Conservation (phyloP, 2,888 invertebrate species). For the Psylliodes chrysocephalus region DNA sequence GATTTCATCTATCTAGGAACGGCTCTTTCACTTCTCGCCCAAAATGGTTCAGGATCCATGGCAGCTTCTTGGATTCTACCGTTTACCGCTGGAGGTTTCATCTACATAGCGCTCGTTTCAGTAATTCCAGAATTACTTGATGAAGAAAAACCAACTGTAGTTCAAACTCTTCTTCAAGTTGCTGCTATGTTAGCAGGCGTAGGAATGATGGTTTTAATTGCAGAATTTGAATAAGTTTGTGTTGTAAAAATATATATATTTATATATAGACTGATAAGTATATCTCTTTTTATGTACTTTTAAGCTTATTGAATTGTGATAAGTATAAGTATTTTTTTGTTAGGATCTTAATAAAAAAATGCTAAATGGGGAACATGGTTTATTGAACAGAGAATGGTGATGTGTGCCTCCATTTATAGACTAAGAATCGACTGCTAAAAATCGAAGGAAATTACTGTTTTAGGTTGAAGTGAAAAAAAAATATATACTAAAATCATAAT, state of each 20-base stretch:
- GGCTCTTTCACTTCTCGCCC: slow-evolving; percentile 83
- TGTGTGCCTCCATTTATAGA: too few species aligned
- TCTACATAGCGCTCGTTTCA: slow-evolving; percentile 99
- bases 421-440: too few species aligned
- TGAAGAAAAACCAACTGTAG: slow-evolving; percentile 78
- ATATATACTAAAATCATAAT: too few species aligned
- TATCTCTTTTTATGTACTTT: slow-evolving; percentile 4
- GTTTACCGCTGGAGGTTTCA: slow-evolving; percentile 99
- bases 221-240: slow-evolving; percentile 73
- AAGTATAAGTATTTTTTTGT: too few species aligned
- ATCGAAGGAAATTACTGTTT: too few species aligned
- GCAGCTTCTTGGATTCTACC: slow-evolving; percentile 92
- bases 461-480: too few species aligned
- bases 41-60: slow-evolving; percentile 76
- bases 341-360: too few species aligned
- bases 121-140: slow-evolving; percentile 97
- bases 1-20: too few species aligned
- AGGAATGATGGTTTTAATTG: slow-evolving; percentile 95
- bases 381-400: too few species aligned
- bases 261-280: slow-evolving; percentile 24
- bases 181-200: slow-evolving; percentile 89
- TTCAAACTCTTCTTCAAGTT: slow-evolving; percentile 93
- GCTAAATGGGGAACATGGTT: too few species aligned
- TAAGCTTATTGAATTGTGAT: background rate
- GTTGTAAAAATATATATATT: slow-evolving; percentile 18